Evolutionary conservation across 53 echinoderm and acorn worm species (phyloP).

Genomic region (Antedon mediterranea): DNA sequence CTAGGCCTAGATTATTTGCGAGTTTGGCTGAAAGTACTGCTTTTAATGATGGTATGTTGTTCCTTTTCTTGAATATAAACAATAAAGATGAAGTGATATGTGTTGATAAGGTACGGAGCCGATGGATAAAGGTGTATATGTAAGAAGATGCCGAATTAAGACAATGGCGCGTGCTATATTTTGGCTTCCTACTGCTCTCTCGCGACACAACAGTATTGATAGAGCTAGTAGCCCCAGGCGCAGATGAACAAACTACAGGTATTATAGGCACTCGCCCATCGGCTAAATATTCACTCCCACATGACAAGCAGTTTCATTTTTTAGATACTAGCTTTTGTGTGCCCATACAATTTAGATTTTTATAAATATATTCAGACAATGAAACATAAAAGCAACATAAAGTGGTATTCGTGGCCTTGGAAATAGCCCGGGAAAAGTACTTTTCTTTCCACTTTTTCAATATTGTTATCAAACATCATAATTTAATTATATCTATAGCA

Average conservation of each 20-base stretch:
- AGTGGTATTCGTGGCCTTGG: no score
- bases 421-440: no score
- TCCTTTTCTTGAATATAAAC: neutral
- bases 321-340: neutral
- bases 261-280: neutral
- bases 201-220: slow-evolving; percentile 1
- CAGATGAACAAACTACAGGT: neutral
- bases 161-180: neutral
- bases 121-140: neutral
- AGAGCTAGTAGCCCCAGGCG: neutral
- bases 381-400: no score
- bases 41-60: neutral
- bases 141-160: neutral
- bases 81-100: neutral
- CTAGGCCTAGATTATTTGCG: neutral
- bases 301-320: neutral
- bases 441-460: no score
- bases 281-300: neutral
- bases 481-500: no score
- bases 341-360: no score
- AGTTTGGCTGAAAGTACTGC: neutral
- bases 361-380: no score
- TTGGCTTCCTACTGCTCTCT: neutral
- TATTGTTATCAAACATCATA: no score
- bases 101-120: neutral